phyloP scores from a whole-genome alignment of 30 jellyfish, hydroid and myxozoan species.

The Hydractinia symbiolongicarpus region DNA sequence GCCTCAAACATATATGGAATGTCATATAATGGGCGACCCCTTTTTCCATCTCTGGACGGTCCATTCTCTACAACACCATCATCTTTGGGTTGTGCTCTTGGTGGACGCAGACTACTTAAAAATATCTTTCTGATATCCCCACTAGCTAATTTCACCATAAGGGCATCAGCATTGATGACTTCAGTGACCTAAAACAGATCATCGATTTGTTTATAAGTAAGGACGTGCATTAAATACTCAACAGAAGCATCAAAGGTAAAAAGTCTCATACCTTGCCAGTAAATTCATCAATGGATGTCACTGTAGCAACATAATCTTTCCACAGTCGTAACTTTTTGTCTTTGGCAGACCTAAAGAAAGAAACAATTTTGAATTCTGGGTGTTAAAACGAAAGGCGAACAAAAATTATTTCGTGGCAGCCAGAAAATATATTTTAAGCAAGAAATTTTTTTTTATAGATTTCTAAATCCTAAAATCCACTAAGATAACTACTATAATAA shows the following conservation, averaged over 20 bases:
- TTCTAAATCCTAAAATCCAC: too few relatives aligned
- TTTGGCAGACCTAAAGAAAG: slow-evolving; percentile 51
- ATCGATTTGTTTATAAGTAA: slow-evolving; percentile 8
- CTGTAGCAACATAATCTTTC: slow-evolving; percentile 60
- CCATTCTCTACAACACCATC: slow-evolving; percentile 72
- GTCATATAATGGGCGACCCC: slow-evolving; percentile 85
- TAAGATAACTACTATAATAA: too few relatives aligned
- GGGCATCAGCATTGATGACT: slow-evolving; percentile 84
- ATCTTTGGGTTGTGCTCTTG: slow-evolving; percentile 57
- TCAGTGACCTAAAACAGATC: slow-evolving; percentile 71
- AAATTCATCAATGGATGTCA: background rate
- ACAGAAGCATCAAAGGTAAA: too few relatives aligned
- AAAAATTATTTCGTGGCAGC: too few relatives aligned
- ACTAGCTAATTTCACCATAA: slow-evolving; percentile 52
- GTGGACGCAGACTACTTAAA: slow-evolving; percentile 94
- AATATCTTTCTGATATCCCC: slow-evolving; percentile 56
- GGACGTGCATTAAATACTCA: too few relatives aligned
- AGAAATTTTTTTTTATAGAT: too few relatives aligned
- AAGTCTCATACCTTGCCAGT: too few relatives aligned
- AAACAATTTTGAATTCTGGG: too few relatives aligned
- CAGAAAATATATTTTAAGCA: too few relatives aligned
- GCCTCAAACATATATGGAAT: slow-evolving; percentile 96
- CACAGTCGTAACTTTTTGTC: slow-evolving; percentile 67
- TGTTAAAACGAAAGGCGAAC: too few relatives aligned
- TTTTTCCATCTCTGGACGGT: slow-evolving; percentile 75